A percentile compares a stretch with the other conserved stretches of the same genome.
Evolutionary conservation across 2,888 invertebrate species (phyloP).

Genomic region (Himalopsyche kuldschensis): DNA sequence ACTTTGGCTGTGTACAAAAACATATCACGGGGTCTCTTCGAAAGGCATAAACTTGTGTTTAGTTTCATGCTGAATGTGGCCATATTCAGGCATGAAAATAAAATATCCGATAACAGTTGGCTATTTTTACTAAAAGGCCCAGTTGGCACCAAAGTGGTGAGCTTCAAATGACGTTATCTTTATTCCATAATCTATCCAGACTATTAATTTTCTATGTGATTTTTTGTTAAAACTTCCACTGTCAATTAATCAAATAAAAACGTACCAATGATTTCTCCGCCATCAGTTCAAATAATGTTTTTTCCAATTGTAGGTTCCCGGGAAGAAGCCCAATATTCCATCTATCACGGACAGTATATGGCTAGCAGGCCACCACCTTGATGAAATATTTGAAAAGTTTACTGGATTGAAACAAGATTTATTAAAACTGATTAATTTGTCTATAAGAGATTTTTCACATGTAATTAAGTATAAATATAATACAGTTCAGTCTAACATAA

Average conservation of each 20-base stretch:
- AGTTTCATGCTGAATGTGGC: slow-evolving; percentile 82
- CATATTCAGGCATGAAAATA: slow-evolving; percentile 67
- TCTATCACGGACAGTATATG: slow-evolving; percentile 70
- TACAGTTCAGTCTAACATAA: too few species aligned
- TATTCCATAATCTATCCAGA: not conserved
- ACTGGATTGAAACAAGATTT: slow-evolving; percentile 58
- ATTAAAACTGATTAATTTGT: slow-evolving; percentile 58
- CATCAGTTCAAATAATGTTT: not conserved
- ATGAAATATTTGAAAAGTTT: slow-evolving; percentile 61
- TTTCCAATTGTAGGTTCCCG: slow-evolving; percentile 46
- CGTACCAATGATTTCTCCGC: too few species aligned
- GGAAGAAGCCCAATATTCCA: slow-evolving; percentile 63
- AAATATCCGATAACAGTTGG: slow-evolving; percentile 68
- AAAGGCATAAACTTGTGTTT: slow-evolving; percentile 86
- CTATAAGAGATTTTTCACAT: slow-evolving; percentile 63
- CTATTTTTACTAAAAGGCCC: slow-evolving; percentile 78
- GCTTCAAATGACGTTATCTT: slow-evolving; percentile 33
- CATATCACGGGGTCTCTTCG: slow-evolving; percentile 87
- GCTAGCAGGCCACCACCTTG: slow-evolving; percentile 67
- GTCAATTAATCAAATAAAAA: not conserved
- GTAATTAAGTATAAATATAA: slow-evolving; percentile 46
- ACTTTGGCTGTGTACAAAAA: slow-evolving; percentile 82
- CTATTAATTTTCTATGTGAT: not conserved
- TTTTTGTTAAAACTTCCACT: too few species aligned
- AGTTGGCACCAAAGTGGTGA: slow-evolving; percentile 59